These are phyloP conservation scores for Amniataba percoides DNA, from an alignment of 2,797 vertebrate genomes.

Conservation along the genomic window DNA sequence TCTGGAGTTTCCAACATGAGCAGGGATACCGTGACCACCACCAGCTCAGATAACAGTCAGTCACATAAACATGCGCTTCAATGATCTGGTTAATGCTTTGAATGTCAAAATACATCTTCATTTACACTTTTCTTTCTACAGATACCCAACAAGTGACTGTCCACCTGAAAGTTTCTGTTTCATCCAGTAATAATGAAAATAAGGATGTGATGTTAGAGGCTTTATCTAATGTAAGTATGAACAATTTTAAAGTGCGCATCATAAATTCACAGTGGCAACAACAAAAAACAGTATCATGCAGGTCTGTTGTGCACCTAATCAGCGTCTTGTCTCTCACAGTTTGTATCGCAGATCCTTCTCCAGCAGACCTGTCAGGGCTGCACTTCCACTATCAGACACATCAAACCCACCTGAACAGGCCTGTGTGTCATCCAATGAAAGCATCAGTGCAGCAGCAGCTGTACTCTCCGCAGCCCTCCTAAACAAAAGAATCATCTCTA, in stretches of 20 bases:
- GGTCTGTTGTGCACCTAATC: background rate
- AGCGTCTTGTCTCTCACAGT: conserved; percentile 45
- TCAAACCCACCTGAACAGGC: conserved; percentile 18
- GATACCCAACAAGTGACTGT: conserved; percentile 21
- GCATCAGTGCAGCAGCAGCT: background rate
- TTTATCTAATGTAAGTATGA: conserved; percentile 51
- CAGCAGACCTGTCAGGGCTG: conserved; percentile 55
- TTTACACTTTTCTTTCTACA: conserved; percentile 10
- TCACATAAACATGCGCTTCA: too few species aligned
- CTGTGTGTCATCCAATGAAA: background rate
- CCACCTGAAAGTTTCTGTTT: conserved; percentile 33
- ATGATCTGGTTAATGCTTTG: background rate
- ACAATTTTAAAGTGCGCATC: background rate
- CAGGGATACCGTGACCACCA: background rate
- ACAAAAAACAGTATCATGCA: background rate
- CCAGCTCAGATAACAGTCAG: conserved; percentile 5
- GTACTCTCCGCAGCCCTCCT: background rate
- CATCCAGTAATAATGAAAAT: background rate
- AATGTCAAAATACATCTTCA: background rate
- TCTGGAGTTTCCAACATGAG: background rate
- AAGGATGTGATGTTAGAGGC: conserved; percentile 15
- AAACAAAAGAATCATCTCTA: background rate
- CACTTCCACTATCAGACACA: conserved; percentile 37
- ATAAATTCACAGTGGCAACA: background rate
- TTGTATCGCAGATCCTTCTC: conserved; percentile 36